Evolutionary conservation across 1,140 invertebrate genomes (phyloP).

Genomic region (Saxidomus purpurata): DNA sequence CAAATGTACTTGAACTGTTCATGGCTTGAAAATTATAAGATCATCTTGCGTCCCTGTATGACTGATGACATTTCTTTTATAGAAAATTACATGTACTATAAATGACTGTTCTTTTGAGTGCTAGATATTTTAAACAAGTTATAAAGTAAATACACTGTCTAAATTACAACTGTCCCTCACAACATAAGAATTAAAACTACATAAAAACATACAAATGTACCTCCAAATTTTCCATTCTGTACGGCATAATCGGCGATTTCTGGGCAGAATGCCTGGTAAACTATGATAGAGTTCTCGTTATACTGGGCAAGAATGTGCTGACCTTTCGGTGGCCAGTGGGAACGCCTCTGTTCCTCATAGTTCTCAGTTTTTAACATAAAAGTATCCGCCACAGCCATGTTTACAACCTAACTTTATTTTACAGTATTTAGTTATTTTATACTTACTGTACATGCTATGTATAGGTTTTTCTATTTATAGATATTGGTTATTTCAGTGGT

Average conservation of each 20-base stretch:
- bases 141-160: no score
- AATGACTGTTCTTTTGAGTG: no score
- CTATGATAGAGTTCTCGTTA: conserved; percentile 69
- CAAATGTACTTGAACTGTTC: no score
- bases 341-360: conserved; percentile 42
- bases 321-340: conserved; percentile 60
- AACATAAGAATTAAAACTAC: no score
- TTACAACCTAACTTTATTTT: not conserved
- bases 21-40: no score
- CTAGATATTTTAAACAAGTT: no score
- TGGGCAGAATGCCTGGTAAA: conserved; percentile 78
- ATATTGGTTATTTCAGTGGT: not conserved
- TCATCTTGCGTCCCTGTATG: no score
- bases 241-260: conserved; percentile 71
- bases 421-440: not conserved
- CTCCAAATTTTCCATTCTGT: conserved; percentile 59
- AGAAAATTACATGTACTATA: no score
- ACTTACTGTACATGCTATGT: not conserved
- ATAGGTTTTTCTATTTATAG: not conserved
- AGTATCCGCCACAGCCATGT: not conserved
- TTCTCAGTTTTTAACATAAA: not conserved
- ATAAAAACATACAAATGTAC: no score
- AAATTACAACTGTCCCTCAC: no score
- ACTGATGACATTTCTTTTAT: no score
- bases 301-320: conserved; percentile 73